Evolutionary conservation across 1,140 invertebrate species (phyloP).

Genomic region (Drosophila punjabiensis): DNA sequence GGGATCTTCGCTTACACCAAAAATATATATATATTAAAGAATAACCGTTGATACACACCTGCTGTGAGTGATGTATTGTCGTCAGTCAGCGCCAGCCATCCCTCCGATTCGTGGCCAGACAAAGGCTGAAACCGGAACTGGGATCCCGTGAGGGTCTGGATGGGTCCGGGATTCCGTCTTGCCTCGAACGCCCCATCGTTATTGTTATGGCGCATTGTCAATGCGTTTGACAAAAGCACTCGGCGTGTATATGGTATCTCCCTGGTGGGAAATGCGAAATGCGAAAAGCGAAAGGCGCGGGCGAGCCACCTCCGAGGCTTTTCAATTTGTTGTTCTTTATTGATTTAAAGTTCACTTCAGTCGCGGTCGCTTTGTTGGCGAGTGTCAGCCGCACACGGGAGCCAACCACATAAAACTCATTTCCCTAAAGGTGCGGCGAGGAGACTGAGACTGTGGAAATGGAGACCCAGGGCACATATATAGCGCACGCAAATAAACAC

Average conservation of each 20-base stretch:
- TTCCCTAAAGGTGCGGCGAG: conserved; percentile 64
- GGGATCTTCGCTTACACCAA: conserved; percentile 2
- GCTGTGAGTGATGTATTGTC: conserved; percentile 59
- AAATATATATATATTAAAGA: conserved; percentile 41
- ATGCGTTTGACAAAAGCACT: conserved; percentile 81
- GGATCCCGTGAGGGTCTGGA: conserved; percentile 8
- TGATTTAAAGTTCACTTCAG: conserved; percentile 79
- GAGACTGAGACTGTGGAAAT: neutral
- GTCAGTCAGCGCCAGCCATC: conserved; percentile 24
- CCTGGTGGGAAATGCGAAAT: neutral
- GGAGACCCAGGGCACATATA: conserved; percentile 11
- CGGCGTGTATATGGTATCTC: conserved; percentile 20
- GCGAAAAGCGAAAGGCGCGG: conserved; percentile 26
- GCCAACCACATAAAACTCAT: conserved; percentile 64
- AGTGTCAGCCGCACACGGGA: conserved; percentile 41
- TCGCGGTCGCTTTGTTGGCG: conserved; percentile 46
- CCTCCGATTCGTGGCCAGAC: conserved; percentile 20
- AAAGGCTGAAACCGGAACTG: conserved; percentile 41
- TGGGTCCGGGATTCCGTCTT: conserved; percentile 13
- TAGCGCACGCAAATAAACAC: conserved; percentile 34
- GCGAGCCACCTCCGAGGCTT: conserved; percentile 36
- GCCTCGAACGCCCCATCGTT: conserved; percentile 18
- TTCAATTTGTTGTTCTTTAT: conserved; percentile 64
- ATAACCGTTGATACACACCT: conserved; percentile 55
- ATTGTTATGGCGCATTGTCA: conserved; percentile 72